Conservation (phyloP, 2,113 vertebrate genomes). For the Cyphomyrus plagiostoma region DNA sequence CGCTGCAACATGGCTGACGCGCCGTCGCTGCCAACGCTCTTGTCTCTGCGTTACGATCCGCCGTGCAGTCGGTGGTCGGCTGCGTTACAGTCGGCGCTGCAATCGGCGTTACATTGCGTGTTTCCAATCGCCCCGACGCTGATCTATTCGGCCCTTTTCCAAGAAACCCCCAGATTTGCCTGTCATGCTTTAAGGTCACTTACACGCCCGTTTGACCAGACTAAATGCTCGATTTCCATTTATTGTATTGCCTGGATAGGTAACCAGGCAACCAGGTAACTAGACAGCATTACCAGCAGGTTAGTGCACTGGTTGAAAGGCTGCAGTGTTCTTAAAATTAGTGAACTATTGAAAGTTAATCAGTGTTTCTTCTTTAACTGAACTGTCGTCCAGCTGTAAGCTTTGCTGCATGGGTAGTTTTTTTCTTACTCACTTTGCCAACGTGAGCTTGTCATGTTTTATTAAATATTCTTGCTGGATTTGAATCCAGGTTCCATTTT, state of each 20-base stretch:
- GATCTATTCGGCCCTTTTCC: background rate
- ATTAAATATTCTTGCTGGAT: constrained; percentile 4
- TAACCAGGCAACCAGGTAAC: background rate
- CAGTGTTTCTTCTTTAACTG: background rate
- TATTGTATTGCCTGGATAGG: background rate
- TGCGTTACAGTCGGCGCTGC: background rate
- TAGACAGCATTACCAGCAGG: background rate
- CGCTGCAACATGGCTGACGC: constrained; percentile 66
- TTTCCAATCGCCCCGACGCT: background rate
- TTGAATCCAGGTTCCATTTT: constrained; percentile 6
- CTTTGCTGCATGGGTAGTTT: constrained; percentile 4
- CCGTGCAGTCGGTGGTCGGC: background rate
- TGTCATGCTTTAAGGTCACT: constrained; percentile 19
- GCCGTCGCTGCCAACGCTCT: constrained; percentile 23
- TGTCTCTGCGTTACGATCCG: background rate
- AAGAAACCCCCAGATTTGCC: background rate
- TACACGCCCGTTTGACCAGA: background rate
- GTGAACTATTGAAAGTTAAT: background rate
- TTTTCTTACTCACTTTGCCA: background rate
- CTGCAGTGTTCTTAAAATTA: background rate
- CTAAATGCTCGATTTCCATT: background rate
- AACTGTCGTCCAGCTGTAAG: background rate
- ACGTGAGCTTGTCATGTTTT: background rate
- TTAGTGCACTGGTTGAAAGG: background rate
- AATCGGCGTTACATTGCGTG: background rate